Base-by-base conservation (phyloP, 1,140 invertebrate species). In the Fopius arisanus region DNA sequence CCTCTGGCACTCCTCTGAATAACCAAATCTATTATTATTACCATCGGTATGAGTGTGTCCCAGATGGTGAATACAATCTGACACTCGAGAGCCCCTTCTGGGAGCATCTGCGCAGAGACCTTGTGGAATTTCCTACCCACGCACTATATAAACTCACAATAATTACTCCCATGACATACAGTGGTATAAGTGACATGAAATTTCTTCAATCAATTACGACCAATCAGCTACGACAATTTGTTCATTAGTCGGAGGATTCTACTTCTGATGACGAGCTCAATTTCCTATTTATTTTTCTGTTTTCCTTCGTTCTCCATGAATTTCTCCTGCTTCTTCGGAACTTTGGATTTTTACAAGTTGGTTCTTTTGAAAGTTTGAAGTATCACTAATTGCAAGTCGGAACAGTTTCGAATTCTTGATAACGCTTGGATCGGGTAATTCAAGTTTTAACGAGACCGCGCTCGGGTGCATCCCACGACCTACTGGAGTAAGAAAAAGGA, bases 381-480 rank as follows among this genome's bases (percentile, higher is more conserved):
- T 75, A 72, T 75, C 74, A 54, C 74, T 75, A 75, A 75, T 75
- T 75, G 70, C 51, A 72, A 65, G 74, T 72, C 51, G 31, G 67
- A 31, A 75, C 41, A 69, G 70, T 75, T 75, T 65, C 70, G 66
- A 72, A 75, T 72, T 75, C 74, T 72, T 75, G 74, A 75, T 75
- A 75, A 75, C 74, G 74, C 65, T 37, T 68, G 69, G 51, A 63
- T 70, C 54, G 69, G 70, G 65, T 75, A 73, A 76, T 73, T 72
- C 75, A 73, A 76, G 75, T 76, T 76, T 76, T 76, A 76, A 76
- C 75, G 75, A 76, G 75, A 19, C 71, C 71, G 72, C 59, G 71
- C 68, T 67, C 67, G 62, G 72, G 51, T 72, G 68, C 69, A 67
- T 70, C 21, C 26, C 70, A 76, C 69, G 63, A 76, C 63, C 67